Percentiles rank a stretch among this genome's conserved stretches.
Conservation (phyloP, 1,140 invertebrate species). For the Hylyphantes graminicola region DNA sequence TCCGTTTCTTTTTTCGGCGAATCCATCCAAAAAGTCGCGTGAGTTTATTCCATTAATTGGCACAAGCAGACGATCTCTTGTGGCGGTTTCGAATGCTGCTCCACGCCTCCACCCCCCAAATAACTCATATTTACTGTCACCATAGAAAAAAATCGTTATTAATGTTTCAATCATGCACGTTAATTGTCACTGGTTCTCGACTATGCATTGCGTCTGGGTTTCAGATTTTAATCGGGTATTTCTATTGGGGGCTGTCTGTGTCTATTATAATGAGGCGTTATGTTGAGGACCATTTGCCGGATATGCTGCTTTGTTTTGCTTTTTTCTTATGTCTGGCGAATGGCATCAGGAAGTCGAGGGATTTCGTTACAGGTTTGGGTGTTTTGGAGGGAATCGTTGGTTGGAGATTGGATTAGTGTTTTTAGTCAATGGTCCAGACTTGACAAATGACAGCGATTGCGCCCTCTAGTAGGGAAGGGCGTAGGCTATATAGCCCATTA, state of each 20-base stretch:
- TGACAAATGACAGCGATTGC: no score
- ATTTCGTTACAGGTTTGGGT: neutral
- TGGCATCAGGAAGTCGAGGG: neutral
- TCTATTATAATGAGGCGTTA: neutral
- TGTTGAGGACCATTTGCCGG: neutral
- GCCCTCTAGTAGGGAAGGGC: no score
- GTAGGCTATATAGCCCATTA: no score
- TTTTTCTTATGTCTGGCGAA: neutral
- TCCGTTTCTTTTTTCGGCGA: no score
- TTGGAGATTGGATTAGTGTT: neutral
- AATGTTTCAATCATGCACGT: slow-evolving; percentile 50
- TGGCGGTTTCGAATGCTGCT: slow-evolving; percentile 11
- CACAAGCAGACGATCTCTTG: neutral
- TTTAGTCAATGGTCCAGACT: no score
- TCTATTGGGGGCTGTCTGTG: neutral
- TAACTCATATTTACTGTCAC: slow-evolving; percentile 48
- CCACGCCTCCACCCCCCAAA: slow-evolving; percentile 10
- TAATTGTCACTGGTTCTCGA: slow-evolving; percentile 38
- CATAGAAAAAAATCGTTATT: slow-evolving; percentile 37
- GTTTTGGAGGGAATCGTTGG: neutral
- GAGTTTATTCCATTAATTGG: slow-evolving; percentile 31
- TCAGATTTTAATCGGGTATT: slow-evolving; percentile 19
- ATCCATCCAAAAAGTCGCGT: slow-evolving; percentile 27
- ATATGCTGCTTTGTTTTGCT: neutral
- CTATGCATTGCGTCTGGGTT: slow-evolving; percentile 1